Base-by-base conservation (phyloP, 2,888 invertebrate genomes). In the Nasonovia ribisnigri region DNA sequence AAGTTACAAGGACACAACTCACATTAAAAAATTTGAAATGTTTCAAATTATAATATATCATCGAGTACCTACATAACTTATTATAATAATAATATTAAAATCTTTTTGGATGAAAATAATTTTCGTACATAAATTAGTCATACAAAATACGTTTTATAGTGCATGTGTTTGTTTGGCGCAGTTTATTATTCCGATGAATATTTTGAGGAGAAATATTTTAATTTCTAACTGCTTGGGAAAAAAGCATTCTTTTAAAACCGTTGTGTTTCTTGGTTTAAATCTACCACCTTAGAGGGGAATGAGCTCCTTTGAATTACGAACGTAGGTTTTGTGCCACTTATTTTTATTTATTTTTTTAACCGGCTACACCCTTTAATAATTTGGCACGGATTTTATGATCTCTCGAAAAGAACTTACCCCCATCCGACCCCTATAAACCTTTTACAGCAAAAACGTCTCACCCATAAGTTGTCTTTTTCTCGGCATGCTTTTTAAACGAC, bases 351-450 rank as follows among this genome's bases (percentile, higher is more conserved):
- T 77, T 77, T 93, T 84, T 89, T 84, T 88, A 84, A 93, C 93
- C 57, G 84, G 89, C 93, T 89, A 87, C 89, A 93, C 93, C 92
- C 92, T 92, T 92, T 92, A 88, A 92, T 92, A 92, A 92, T 92
- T 92, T 92, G 92, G 92, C 92, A 92, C 92, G 88, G 92, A 92
- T 92, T 88, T 88, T 92, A 92, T 77, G 88, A 88, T 92, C 92
- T 92, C 92, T 92, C 92, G 88, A 92, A 88, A 92, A 92, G 92
- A 92, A 92, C 88, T 88, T 77, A 77, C 77, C 77, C 88, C 88
- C 51, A 77, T 92, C 87, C 36, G 29, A 87, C 57, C 43, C 87
- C 86, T 60, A 67, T 88, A 67, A 88, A 87, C 92, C 88, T 92
- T 92, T 92, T 77, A 92, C 88, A 88, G 77, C 92, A 77, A 92